These are phyloP conservation scores for Agonopterix arenella DNA, from an alignment of 2,888 invertebrate species.

Conservation along the genomic window DNA sequence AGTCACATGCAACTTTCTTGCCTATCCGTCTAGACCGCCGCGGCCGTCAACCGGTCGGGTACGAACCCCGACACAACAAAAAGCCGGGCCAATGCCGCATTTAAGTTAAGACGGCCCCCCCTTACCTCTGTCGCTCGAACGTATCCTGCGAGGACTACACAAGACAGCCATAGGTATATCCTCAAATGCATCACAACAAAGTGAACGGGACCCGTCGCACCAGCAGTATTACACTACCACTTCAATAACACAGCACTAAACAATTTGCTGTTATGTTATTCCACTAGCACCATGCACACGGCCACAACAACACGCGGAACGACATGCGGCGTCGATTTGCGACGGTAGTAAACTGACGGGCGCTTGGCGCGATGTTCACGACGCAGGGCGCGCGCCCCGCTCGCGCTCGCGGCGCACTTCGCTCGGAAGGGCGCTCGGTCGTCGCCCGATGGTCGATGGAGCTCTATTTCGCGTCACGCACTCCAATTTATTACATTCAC, in stretches of 20 bases:
- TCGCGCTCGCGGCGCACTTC: slow-evolving; percentile 45
- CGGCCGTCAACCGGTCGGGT: slow-evolving; percentile 23
- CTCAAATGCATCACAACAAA: slow-evolving; percentile 85
- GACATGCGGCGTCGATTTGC: slow-evolving; percentile 56
- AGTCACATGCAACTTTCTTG: slow-evolving; percentile 31
- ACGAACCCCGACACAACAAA: slow-evolving; percentile 41
- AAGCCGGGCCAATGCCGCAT: slow-evolving; percentile 63
- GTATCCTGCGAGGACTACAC: slow-evolving; percentile 84
- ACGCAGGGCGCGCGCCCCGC: slow-evolving; percentile 51
- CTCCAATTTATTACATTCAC: slow-evolving; percentile 49
- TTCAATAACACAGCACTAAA: slow-evolving; percentile 65
- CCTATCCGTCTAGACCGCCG: slow-evolving; percentile 4
- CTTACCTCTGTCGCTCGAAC: slow-evolving; percentile 86
- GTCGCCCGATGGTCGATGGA: slow-evolving; percentile 62
- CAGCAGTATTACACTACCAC: slow-evolving; percentile 58
- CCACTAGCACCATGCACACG: slow-evolving; percentile 70
- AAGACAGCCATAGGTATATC: slow-evolving; percentile 85
- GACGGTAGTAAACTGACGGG: slow-evolving; percentile 65
- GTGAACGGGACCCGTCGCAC: slow-evolving; percentile 56
- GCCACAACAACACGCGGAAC: slow-evolving; percentile 48
- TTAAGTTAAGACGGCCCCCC: slow-evolving; percentile 69
- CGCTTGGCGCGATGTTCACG: slow-evolving; percentile 60
- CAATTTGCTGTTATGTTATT: slow-evolving; percentile 67
- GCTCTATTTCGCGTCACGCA: slow-evolving; percentile 62
- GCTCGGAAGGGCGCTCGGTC: slow-evolving; percentile 35